Percentiles rank a stretch among this genome's conserved stretches.
These are phyloP conservation scores for Aldabrachelys gigantea DNA, from an alignment of 2,113 vertebrate genomes.

Conservation along the genomic window DNA sequence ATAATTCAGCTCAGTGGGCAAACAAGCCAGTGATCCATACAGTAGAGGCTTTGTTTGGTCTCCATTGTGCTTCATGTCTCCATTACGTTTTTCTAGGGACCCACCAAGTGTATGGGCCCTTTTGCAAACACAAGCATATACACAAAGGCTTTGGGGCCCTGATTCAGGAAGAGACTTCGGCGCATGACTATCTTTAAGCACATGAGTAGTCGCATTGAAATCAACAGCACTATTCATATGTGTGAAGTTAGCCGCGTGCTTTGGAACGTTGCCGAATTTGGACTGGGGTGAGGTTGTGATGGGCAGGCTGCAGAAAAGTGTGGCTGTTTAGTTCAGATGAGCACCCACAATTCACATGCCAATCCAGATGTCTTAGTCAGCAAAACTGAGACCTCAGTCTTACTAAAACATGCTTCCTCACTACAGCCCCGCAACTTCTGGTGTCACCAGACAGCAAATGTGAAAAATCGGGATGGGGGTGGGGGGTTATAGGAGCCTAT, in stretches of 20 bases:
- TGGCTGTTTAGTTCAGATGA: not conserved
- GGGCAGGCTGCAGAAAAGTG: not conserved
- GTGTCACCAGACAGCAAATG: too few species aligned
- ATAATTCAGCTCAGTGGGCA: not conserved
- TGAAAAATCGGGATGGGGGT: too few species aligned
- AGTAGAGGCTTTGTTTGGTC: not conserved
- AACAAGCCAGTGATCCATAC: not conserved
- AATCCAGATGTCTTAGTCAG: not conserved
- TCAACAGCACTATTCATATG: not conserved
- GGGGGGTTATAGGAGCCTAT: too few species aligned
- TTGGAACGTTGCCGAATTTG: not conserved
- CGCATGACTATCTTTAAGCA: not conserved
- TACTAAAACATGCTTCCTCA: not conserved
- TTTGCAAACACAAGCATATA: not conserved
- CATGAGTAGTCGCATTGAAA: not conserved
- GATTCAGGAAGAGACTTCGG: not conserved
- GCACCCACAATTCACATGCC: not conserved
- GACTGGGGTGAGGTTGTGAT: not conserved
- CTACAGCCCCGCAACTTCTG: not conserved
- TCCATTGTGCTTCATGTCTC: not conserved
- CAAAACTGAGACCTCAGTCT: not conserved
- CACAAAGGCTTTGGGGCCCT: not conserved
- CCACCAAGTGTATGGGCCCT: not conserved
- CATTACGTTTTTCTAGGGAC: not conserved
- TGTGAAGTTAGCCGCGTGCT: not conserved